These are phyloP conservation scores for Tetragnatha montana DNA, from an alignment of 2,888 invertebrate genomes.

Conservation along the genomic window DNA sequence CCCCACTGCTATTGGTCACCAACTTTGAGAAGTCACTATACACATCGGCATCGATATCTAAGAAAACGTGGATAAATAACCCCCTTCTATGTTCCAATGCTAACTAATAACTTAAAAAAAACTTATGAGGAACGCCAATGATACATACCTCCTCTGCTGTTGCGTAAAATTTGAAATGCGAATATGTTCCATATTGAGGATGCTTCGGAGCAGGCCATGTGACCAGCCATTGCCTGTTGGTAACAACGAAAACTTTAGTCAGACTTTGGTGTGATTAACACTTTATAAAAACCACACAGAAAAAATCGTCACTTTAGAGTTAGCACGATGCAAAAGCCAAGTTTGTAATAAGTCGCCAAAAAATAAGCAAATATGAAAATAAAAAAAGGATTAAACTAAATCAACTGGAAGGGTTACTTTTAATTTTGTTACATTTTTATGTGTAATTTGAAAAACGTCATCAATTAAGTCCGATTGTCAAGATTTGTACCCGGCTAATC, in stretches of 20 bases:
- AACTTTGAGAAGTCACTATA: constrained; percentile 46
- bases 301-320: no score
- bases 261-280: neutral
- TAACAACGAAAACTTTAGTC: neutral
- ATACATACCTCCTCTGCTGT: neutral
- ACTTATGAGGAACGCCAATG: neutral
- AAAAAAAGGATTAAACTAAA: no score
- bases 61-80: neutral
- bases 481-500: no score
- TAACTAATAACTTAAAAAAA: neutral
- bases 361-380: no score
- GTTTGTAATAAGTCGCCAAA: no score
- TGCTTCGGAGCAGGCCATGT: neutral
- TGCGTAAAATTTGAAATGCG: neutral
- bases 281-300: neutral
- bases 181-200: neutral
- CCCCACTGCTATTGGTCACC: constrained; percentile 76
- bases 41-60: constrained; percentile 17
- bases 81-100: no score
- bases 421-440: no score
- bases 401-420: no score
- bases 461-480: no score
- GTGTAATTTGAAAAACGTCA: no score
- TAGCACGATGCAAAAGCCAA: neutral
- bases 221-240: neutral